Percentiles rank a stretch among this genome's conserved stretches.
phyloP scores from a whole-genome alignment of 2,888 invertebrate species.

The Dexiosoma caninum region DNA sequence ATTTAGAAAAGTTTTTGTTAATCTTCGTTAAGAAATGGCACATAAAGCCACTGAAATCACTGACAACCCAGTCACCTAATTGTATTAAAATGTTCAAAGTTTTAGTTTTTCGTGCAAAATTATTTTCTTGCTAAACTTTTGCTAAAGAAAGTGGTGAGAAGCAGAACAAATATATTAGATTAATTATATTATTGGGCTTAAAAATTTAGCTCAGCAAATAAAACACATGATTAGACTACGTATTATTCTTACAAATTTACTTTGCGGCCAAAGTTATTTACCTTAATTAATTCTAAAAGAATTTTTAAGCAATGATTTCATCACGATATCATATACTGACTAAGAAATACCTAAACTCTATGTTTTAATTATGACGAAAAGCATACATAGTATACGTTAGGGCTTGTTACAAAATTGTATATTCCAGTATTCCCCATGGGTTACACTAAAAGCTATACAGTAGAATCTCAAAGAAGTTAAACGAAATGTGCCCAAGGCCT shows the following conservation, averaged over 20 bases:
- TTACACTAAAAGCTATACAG: no score
- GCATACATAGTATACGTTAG: no score
- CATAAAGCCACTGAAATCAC: neutral
- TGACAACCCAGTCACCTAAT: slow-evolving; percentile 31
- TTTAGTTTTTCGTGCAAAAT: neutral
- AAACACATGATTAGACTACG: neutral
- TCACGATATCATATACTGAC: no score
- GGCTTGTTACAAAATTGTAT: no score
- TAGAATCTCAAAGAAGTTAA: no score
- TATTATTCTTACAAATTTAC: neutral
- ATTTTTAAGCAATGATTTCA: no score
- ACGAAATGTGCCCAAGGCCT: no score
- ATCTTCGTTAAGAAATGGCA: neutral
- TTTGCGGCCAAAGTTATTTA: neutral
- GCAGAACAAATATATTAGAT: neutral
- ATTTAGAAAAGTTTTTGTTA: slow-evolving; percentile 7
- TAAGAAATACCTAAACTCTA: no score
- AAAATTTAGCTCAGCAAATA: no score
- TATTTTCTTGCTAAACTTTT: neutral
- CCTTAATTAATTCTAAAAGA: no score
- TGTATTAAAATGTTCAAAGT: slow-evolving; percentile 8
- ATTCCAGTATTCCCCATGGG: no score
- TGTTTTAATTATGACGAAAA: no score
- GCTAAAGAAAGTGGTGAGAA: neutral
- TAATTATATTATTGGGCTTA: neutral